These are phyloP conservation scores for Intellagama lesueurii DNA, from an alignment of 2,797 vertebrate species.

Conservation along the genomic window DNA sequence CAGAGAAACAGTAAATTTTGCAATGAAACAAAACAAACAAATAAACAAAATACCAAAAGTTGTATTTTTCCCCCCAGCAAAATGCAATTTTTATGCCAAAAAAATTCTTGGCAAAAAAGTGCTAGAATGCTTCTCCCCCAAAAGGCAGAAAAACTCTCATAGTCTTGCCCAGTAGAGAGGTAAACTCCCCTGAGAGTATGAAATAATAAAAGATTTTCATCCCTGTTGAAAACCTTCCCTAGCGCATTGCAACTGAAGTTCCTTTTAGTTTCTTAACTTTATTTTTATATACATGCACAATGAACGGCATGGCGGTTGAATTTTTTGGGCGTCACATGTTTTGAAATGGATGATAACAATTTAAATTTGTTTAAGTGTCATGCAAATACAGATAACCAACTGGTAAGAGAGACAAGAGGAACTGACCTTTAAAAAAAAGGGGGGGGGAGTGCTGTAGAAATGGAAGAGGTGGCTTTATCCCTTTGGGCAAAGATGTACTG, in stretches of 20 bases:
- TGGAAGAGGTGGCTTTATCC: not conserved
- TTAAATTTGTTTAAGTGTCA: not conserved
- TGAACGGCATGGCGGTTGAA: not conserved
- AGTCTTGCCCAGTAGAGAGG: too few relatives aligned
- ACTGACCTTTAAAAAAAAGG: not conserved
- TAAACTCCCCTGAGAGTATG: too few relatives aligned
- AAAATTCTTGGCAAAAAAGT: too few relatives aligned
- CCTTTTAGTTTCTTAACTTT: not conserved
- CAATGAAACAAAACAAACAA: too few relatives aligned
- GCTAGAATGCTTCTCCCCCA: too few relatives aligned
- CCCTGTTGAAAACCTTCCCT: conserved; percentile 19
- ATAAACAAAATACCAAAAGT: too few relatives aligned
- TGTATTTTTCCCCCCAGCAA: too few relatives aligned
- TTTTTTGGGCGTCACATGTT: not conserved
- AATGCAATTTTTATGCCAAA: too few relatives aligned
- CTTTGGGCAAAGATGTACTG: not conserved
- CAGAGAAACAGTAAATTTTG: too few relatives aligned
- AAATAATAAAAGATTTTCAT: too few relatives aligned
- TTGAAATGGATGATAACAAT: too few relatives aligned
- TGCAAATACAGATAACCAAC: not conserved
- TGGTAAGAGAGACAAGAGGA: not conserved
- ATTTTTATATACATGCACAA: not conserved
- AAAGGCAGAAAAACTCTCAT: too few relatives aligned
- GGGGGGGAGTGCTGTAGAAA: not conserved
- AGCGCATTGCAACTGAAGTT: not conserved